Conservation (phyloP, 2,113 vertebrate genomes). For the Collichthys lucidus region DNA sequence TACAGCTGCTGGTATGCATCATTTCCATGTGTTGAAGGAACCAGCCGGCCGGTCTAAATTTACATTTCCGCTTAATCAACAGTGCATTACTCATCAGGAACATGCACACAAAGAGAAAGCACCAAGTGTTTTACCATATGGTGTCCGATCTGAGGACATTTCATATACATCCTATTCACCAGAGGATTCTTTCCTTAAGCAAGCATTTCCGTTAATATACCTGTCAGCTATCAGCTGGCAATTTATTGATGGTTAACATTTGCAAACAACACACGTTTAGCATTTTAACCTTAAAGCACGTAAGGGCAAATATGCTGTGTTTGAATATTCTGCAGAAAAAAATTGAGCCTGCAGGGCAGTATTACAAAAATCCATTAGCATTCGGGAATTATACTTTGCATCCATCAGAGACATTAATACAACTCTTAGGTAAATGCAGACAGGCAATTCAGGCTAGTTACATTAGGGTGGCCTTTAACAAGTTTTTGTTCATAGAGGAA, state of each 20-base stretch:
- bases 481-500: slow-evolving; percentile 23
- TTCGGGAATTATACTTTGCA: slow-evolving; percentile 10
- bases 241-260: slow-evolving; percentile 27
- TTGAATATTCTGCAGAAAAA: slow-evolving; percentile 19
- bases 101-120: not conserved
- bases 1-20: slow-evolving; percentile 5
- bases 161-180: not conserved
- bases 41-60: not conserved
- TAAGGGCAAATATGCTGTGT: slow-evolving; percentile 1
- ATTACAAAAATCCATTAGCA: slow-evolving; percentile 18
- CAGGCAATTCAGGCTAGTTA: not conserved
- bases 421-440: not conserved
- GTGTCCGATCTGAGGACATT: not conserved
- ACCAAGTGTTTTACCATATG: not conserved
- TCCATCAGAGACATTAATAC: slow-evolving; percentile 12
- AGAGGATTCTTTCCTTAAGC: not conserved
- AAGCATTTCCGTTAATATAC: not conserved
- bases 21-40: slow-evolving; percentile 25
- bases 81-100: too few relatives aligned
- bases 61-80: too few relatives aligned
- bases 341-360: not conserved
- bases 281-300: slow-evolving; percentile 22
- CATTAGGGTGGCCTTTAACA: slow-evolving; percentile 6
- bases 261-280: slow-evolving; percentile 4
- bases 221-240: not conserved